phyloP scores from a whole-genome alignment of 2,888 invertebrate species.

The Toxonevra muliebris region DNA sequence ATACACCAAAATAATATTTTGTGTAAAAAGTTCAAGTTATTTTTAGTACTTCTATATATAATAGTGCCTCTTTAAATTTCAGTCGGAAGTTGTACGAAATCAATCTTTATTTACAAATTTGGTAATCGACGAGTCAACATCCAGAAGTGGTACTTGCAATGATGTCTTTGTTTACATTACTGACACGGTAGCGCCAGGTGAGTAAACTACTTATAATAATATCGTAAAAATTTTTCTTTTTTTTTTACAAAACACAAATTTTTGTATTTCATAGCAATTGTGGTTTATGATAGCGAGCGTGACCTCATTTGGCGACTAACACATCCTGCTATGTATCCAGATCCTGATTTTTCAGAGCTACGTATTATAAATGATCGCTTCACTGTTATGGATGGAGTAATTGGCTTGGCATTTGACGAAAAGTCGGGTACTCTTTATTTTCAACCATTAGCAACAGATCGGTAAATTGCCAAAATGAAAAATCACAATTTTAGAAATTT shows the following conservation, averaged over 20 bases:
- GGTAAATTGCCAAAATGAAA: constrained; percentile 55
- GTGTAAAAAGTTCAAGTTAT: too few species aligned
- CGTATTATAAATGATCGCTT: constrained; percentile 74
- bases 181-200: constrained; percentile 84
- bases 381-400: constrained; percentile 75
- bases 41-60: too few species aligned
- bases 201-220: constrained; percentile 17
- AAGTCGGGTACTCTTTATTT: constrained; percentile 69
- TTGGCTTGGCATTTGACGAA: constrained; percentile 73
- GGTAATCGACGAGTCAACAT: constrained; percentile 77
- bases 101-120: constrained; percentile 81
- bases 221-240: neutral
- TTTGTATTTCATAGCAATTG: constrained; percentile 48
- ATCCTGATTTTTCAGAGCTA: constrained; percentile 81
- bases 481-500: constrained; percentile 38
- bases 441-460: constrained; percentile 75
- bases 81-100: constrained; percentile 76
- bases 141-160: constrained; percentile 74
- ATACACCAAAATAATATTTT: too few species aligned
- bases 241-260: neutral
- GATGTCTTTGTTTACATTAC: constrained; percentile 82
- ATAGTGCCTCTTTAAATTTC: neutral
- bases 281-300: constrained; percentile 71
- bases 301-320: constrained; percentile 83
- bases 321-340: constrained; percentile 86